Base-by-base conservation (phyloP, 2,113 vertebrate species). In the Macrotus californicus region DNA sequence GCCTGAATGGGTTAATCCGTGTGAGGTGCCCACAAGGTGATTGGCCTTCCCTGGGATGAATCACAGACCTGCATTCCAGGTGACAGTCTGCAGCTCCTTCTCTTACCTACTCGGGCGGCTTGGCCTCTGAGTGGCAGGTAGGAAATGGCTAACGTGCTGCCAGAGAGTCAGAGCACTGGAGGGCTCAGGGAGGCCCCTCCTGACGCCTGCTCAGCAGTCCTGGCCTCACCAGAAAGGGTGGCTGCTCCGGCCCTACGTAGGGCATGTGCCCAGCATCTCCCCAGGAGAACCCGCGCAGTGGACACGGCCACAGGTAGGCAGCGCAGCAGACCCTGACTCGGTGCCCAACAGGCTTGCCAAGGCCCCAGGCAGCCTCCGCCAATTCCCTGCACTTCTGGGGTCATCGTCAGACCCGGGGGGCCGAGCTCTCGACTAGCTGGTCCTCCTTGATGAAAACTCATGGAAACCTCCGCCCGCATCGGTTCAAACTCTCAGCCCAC, bases 231-330 rank as follows among this genome's bases (percentile, higher is more conserved):
- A 29, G 79, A 19, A 13, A 1, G 21, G 46, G 22, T 2, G 1
- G 8, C 36, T 3, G 0, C 70, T 6, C 81, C n/a, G 2, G 36
- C 31, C 41, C 29, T 21, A 1, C 0, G 2, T 4, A 2, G 36
- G 13, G 6, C 29, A 2, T 13, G 6, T 14, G 39, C 16, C 41
- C 54, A 21, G 15, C 41, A 4, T 16, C 36, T 86, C 69, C 72
- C 61, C 0, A 13, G 15, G 19, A 2, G 16, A 2, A 34, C 64
- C 79, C 2, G 1, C 2, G 6, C 9, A 1, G 13, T 18, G 16
- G 36, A 31, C 61, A 18, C 46, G 5, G 8, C 73, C 39, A 10
- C 61, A 7, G 41, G 41, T 5, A 6, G 26, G 67, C 3, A 2
- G 24, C 24, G 11, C 11, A 1, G 2, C 15, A 7, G 14, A 16